These are phyloP conservation scores for Drosophila arizonae DNA, from an alignment of 1,140 invertebrate species.

Conservation along the genomic window DNA sequence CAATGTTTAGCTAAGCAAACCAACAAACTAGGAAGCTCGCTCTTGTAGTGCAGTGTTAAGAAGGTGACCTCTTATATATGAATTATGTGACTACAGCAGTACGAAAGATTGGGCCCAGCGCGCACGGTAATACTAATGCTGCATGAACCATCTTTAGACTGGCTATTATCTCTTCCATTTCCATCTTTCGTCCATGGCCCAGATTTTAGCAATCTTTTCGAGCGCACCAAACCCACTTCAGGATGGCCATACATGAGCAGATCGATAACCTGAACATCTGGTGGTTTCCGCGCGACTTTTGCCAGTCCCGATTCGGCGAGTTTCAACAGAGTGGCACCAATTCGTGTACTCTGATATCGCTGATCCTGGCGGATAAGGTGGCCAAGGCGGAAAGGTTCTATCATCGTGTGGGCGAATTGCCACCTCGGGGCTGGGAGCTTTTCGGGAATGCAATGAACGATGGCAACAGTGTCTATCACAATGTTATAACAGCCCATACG, in stretches of 20 bases:
- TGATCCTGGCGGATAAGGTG: conserved; percentile 75
- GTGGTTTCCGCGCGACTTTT: conserved; percentile 79
- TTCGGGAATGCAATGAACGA: conserved; percentile 80
- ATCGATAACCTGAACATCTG: conserved; percentile 78
- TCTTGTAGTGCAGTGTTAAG: conserved; percentile 62
- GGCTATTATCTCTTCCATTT: not conserved
- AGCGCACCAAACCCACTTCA: conserved; percentile 20
- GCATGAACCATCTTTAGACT: not conserved
- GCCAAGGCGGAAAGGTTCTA: conserved; percentile 64
- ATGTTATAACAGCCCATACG: conserved; percentile 62
- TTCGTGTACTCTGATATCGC: conserved; percentile 75
- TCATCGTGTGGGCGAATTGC: conserved; percentile 57
- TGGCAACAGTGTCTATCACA: conserved; percentile 75
- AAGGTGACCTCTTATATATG: conserved; percentile 30
- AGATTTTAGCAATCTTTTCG: conserved; percentile 35
- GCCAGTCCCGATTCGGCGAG: conserved; percentile 75
- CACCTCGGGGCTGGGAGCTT: conserved; percentile 63
- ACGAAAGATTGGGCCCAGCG: conserved; percentile 35
- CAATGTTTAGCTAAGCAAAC: conserved; percentile 63
- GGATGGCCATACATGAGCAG: conserved; percentile 75
- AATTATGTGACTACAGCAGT: conserved; percentile 63
- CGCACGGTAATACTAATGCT: conserved; percentile 43
- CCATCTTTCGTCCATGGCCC: not conserved
- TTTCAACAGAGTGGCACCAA: conserved; percentile 76
- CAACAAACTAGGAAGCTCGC: conserved; percentile 32